Evolutionary conservation across 2,113 vertebrate genomes (phyloP), one percentile per base, ranked within the genome.

Genomic region (Mionectes macconnelli): DNA sequence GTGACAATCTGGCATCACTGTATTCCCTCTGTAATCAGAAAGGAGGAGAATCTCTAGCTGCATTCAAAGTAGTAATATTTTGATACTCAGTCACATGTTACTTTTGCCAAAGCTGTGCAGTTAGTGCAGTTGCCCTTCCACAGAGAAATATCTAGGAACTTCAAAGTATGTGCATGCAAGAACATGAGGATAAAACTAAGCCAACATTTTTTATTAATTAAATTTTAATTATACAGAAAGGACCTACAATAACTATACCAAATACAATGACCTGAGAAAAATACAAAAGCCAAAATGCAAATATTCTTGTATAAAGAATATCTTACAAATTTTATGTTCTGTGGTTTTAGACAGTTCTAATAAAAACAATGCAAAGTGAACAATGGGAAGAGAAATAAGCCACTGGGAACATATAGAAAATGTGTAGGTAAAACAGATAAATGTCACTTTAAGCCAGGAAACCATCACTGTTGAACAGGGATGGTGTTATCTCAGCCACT

Each of bases 401-500:
- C 15, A 42, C 15, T 45, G 18, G 7, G 27, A 90, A 55, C 8
- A 57, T 19, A 28, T 9, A 55, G 10, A 17, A 73, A 73, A 66
- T 42, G 15, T 60, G 14, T 28, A 31, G 11, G 28, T 83, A 33
- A 56, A 77, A 73, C 9, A 67, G 21, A 80, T 33, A 75, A 84
- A 59, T 33, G 5, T 2, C 0, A 2, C 22, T 79, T 19, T 40
- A 12, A 69, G 4, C 12, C 28, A 79, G 15, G 13, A 89, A 85
- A 10, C 7, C 22, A 55, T 37, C 35, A 25, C 9, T 30, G 13
- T 39, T 45, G 24, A 88, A 69, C 47, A 57, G 24, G 0, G 1
- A 30, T 3, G 0, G 59, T 69, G 15, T 8, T 37, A 10, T 53
- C 21, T 63, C 2, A 2, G 30, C 4, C 3, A 37, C 18, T 5